Base-by-base conservation (phyloP, 2,797 vertebrate species). In the Todus mexicanus region DNA sequence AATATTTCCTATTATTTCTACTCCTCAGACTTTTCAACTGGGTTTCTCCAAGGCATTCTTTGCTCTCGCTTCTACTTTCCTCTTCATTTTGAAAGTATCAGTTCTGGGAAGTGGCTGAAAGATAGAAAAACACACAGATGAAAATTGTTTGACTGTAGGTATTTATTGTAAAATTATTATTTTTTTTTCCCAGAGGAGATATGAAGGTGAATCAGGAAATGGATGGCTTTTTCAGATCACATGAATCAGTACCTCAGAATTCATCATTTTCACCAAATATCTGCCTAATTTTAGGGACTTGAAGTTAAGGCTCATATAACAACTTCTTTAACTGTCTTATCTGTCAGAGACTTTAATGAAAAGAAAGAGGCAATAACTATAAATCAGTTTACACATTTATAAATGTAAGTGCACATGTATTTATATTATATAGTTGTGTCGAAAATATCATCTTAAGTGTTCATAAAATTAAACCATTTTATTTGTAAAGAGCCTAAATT, bases 131-230 rank as follows among this genome's bases (percentile, higher is more conserved):
- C 59, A 94, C 18, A 81, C 15, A 95, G 40, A 95, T 10, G 92
- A 57, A 38, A 89, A 89, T 51, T 5, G 25, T 80, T 95, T 89
- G 61, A 66, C 81, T 85, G 69, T 27, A 2, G 1, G 18, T 73
- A 83, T 74, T 23, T 10, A 31, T 79, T 81, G 73, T 78, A 86
- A 23, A 57, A 50, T n/a, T 29, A 33, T 35, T 75, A 7, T 5
- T 29, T 53, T 51, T 10, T 53, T 50, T 10, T 42, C 22, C 23
- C 57, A 35, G 37, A 66, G 47, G 60, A 85, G 63, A 91, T 53
- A 84, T 77, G 51, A 91, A 89, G 97, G 97, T 97, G 97, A 98
- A 97, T 98, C 98, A 98, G 98, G 97, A 98, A 98, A 98, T 98
- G 97, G 98, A 98, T 98, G 98, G 97, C 97, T 82, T 98, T 97